A percentile compares a stretch with the other conserved stretches of the same genome.
Conservation (phyloP, 2,113 vertebrate species). For the Oxyura jamaicensis region DNA sequence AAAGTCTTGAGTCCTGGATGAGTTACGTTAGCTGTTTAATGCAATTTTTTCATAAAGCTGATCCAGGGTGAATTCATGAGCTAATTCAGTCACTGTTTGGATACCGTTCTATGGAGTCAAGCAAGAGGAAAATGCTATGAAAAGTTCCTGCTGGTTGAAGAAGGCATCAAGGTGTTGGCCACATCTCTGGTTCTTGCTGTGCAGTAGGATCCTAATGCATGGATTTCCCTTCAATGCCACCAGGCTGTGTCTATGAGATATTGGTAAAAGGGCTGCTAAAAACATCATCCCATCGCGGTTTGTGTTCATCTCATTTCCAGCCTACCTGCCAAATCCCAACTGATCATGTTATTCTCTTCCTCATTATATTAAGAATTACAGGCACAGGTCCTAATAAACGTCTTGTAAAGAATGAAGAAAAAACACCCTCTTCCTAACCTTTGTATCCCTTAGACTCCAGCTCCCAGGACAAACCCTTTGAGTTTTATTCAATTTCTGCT, state of each 20-base stretch:
- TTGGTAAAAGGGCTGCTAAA: background rate
- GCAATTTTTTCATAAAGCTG: background rate
- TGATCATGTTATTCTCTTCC: background rate
- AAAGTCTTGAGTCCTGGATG: background rate
- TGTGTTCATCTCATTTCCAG: fast-evolving
- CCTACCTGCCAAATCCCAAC: background rate
- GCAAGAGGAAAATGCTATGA: background rate
- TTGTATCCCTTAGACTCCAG: background rate
- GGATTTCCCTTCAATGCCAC: background rate
- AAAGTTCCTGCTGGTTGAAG: background rate
- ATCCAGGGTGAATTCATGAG: background rate
- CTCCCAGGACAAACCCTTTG: background rate
- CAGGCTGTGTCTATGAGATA: background rate
- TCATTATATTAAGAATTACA: background rate
- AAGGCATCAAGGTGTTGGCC: background rate
- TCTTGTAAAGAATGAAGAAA: background rate
- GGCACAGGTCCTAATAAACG: background rate
- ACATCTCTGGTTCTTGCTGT: fast-evolving
- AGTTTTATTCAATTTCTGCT: background rate
- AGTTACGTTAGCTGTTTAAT: background rate
- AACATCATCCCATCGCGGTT: background rate
- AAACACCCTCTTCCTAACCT: fast-evolving
- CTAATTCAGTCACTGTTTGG: background rate
- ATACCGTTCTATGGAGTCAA: background rate
- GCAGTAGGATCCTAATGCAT: background rate